phyloP scores from a whole-genome alignment of 23 tunicate genomes.

The Trididemnum clinides region DNA sequence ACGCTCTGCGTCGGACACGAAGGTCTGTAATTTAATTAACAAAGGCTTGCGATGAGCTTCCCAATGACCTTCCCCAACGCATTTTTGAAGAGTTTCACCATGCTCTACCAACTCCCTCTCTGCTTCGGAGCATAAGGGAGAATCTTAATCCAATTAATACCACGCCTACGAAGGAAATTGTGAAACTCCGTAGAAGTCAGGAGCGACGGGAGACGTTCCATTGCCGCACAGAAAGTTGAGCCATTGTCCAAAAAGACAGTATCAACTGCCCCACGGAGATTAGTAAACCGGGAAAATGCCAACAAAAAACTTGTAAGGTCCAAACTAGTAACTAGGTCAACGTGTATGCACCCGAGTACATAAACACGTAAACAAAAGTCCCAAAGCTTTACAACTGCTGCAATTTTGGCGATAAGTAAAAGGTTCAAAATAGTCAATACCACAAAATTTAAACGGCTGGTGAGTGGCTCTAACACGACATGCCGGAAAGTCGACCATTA shows the following conservation, averaged over 20 bases:
- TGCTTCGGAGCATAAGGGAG: constrained; percentile 12
- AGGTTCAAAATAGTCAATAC: constrained; percentile 11
- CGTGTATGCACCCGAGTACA: not conserved
- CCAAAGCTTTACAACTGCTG: constrained; percentile 1
- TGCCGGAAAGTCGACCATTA: not conserved
- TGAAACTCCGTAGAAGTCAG: not conserved
- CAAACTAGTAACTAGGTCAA: constrained; percentile 1
- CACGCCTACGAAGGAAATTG: not conserved
- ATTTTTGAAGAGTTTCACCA: constrained; percentile 7
- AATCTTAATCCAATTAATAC: not conserved
- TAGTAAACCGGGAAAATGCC: not conserved
- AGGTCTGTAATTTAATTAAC: constrained; percentile 2
- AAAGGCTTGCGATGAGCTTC: not conserved
- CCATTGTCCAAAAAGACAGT: constrained; percentile 9
- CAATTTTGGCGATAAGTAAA: not conserved
- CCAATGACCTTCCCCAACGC: not conserved
- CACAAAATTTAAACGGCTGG: constrained; percentile 1
- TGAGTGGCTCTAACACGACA: not conserved
- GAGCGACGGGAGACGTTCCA: not conserved
- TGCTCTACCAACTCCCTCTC: not conserved
- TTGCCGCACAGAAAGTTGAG: not conserved
- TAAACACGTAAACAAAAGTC: constrained; percentile 7
- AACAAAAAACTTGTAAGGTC: not conserved
- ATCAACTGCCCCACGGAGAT: constrained; percentile 4
- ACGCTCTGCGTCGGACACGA: not conserved